Evolutionary conservation across 1,140 invertebrate species (phyloP), one percentile per base, ranked within the genome.

Genomic region (Megathymus violae): DNA sequence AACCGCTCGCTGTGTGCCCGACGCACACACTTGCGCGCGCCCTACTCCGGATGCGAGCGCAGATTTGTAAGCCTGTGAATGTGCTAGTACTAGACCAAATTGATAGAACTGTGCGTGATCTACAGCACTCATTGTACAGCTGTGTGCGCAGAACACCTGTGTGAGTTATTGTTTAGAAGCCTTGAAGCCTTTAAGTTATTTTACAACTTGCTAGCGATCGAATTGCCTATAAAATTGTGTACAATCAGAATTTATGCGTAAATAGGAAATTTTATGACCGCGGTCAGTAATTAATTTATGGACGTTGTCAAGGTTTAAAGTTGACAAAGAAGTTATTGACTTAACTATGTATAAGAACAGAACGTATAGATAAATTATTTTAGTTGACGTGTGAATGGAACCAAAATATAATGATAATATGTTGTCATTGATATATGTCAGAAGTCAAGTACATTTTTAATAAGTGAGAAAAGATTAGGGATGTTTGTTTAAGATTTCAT

Each of bases 41-140:
- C 80, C 81, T 85, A 85, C 78, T 88, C 83, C 88, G 88, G 88
- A 90, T 88, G 85, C 78, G 76, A 82, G 71, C 85, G 78, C 85
- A 85, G 82, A 87, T 87, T 87, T 85, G 76, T 80, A 78, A 64
- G 80, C 66, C 75, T 83, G 82, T 85, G 85, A 87, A 83, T 84
- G 78, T 81, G 70, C 82, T 87, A 89, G 78, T 81, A 69, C 82
- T 87, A 89, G 82, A 83, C 85, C 74, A 82, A 89, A 87, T 82
- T 85, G 81, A 87, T 87, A 86, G 75, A 58, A 78, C 72, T 77
- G 62, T 71, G 70, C 75, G 78, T 78, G 86, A 82, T 82, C 82
- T 86, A 72, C 59, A 67, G 69, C 15, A 11, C n/a, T 58, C 27
- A 71, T 73, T 80, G 76, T 74, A 60, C 69, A 72, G 67, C 67